Percentiles rank a stretch among this genome's conserved stretches.
Evolutionary conservation across 2,113 vertebrate species (phyloP).

Genomic region (Turnix velox): DNA sequence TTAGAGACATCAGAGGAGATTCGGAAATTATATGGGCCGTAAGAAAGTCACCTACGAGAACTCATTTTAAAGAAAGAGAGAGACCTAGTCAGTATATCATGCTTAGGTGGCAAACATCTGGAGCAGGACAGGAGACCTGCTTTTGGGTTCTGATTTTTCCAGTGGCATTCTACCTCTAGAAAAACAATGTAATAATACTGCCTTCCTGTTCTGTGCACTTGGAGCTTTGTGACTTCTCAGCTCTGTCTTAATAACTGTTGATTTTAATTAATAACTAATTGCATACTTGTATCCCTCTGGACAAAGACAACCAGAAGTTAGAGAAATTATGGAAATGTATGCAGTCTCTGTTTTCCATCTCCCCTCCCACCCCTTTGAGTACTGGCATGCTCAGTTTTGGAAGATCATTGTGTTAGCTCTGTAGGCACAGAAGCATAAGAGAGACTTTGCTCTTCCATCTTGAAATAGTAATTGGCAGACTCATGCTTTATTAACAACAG

Average conservation of each 20-base stretch:
- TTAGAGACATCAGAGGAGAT: not conserved
- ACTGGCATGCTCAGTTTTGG: not conserved
- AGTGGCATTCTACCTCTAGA: not conserved
- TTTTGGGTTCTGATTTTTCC: not conserved
- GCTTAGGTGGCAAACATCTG: not conserved
- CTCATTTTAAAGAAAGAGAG: not conserved
- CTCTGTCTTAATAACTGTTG: not conserved
- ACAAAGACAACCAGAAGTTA: not conserved
- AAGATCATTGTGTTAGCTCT: not conserved
- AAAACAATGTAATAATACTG: not conserved
- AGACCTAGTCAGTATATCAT: not conserved
- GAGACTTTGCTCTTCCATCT: not conserved
- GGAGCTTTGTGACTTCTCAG: not conserved
- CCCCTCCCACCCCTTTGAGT: not conserved
- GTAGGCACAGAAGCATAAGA: not conserved
- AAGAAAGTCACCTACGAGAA: not conserved
- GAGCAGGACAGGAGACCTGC: not conserved
- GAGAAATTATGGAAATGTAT: not conserved
- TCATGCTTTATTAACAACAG: not conserved
- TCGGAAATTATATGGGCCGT: not conserved
- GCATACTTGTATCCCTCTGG: not conserved
- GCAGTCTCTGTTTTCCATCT: not conserved
- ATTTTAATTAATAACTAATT: not conserved
- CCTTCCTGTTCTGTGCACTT: not conserved
- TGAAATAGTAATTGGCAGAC: not conserved